Percentiles rank a stretch among this genome's conserved stretches.
Evolutionary conservation across 2,797 vertebrate genomes (phyloP).

Genomic region (Cirrhinus molitorella): DNA sequence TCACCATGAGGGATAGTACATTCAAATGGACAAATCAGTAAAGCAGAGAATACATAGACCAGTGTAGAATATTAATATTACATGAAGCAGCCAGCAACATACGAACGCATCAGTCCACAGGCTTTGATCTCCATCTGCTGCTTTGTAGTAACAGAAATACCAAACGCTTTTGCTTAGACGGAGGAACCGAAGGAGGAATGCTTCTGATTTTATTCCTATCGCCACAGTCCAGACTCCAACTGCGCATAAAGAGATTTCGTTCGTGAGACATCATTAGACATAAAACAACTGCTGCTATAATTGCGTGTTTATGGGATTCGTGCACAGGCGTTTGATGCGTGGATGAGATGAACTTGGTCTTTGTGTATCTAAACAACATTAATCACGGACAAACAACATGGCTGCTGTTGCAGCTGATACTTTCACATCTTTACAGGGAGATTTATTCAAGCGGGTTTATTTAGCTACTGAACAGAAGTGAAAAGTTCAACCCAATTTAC

Average conservation of each 20-base stretch:
- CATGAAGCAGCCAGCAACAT: conserved; percentile 34
- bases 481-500: neutral
- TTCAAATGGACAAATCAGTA: conserved; percentile 23
- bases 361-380: neutral
- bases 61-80: conserved; percentile 26
- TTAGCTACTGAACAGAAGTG: neutral
- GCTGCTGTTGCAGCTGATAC: neutral
- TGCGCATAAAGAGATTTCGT: neutral
- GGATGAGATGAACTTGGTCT: neutral
- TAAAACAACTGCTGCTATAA: neutral
- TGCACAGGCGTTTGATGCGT: neutral
- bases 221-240: conserved; percentile 6
- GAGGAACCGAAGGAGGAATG: neutral
- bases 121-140: conserved; percentile 38
- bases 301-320: neutral
- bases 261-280: neutral
- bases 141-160: conserved; percentile 28
- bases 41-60: neutral
- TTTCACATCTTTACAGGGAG: neutral
- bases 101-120: neutral
- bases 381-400: neutral
- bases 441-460: neutral
- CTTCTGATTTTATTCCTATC: conserved; percentile 18
- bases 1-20: neutral
- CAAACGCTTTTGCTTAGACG: neutral